Conservation (phyloP, 2,797 vertebrate species). For the Poeciliopsis paucimaculata region DNA sequence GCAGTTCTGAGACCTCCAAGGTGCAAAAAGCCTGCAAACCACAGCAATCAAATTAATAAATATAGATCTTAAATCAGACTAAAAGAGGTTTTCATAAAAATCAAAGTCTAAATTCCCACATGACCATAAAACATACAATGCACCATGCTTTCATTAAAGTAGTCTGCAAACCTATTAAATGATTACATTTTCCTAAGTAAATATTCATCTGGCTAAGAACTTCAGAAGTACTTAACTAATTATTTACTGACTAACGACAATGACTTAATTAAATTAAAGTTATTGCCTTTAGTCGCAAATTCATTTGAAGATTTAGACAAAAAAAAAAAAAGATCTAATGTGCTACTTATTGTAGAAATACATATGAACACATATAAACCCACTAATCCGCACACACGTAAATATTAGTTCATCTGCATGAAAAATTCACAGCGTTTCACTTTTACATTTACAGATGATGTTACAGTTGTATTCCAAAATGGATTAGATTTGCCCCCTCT, state of each 20-base stretch:
- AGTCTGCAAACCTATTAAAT: not conserved
- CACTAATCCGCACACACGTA: not conserved
- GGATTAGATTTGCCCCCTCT: not conserved
- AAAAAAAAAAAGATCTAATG: not conserved
- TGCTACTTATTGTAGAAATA: not conserved
- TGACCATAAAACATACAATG: not conserved
- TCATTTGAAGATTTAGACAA: not conserved
- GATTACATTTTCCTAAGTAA: not conserved
- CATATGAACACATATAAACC: not conserved
- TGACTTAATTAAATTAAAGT: not conserved
- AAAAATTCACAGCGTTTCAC: not conserved
- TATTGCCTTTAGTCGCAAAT: not conserved
- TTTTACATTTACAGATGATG: not conserved
- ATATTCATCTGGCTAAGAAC: not conserved
- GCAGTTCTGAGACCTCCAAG: constrained; percentile 93
- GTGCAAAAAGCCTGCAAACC: constrained; percentile 87
- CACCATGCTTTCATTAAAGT: not conserved
- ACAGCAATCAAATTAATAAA: not conserved
- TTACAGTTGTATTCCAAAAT: not conserved
- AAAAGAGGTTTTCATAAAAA: not conserved
- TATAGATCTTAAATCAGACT: not conserved
- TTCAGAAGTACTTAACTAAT: not conserved
- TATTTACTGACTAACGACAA: not conserved
- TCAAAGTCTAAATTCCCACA: not conserved
- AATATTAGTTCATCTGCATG: too few species aligned